Base-by-base conservation (phyloP, 2,797 vertebrate genomes). In the Pseudotriccus pelzelni region DNA sequence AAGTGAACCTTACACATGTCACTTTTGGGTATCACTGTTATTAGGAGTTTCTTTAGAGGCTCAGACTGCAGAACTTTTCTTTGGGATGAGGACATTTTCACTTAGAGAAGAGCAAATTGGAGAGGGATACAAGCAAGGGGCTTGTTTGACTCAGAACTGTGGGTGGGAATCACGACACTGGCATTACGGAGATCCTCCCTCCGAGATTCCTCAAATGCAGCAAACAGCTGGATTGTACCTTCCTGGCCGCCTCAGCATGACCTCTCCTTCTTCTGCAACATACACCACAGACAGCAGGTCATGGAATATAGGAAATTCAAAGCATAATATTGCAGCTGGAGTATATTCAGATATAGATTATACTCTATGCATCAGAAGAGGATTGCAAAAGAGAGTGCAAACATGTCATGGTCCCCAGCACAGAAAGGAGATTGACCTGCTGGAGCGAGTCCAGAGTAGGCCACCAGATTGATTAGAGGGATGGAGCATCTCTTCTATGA, bases 1-100 rank as follows among this genome's bases (percentile, higher is more conserved):
- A 46, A 88, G 44, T 21, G 21, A 63, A 24, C 5, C 2, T 81
- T 0, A 0, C 3, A 2, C 4, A 1, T 0, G 0, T 47, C 5
- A 0, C 18, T 75, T 59, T 32, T 4, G 7, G 15, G 5, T 60
- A 84, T 79, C 34, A 55, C 4, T 39, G 50, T 74, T 47, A 4
- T 34, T 72, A 3, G 0, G 8, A 32, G 13, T 39, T 55, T 55
- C 15, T 53, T 23, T 3, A 9, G 28, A 46, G 68, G 8, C 14
- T 60, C 27, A 25, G 28, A 8, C 6, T 2, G 1, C 12, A 5
- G 63, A 67, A 37, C 20, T 50, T 27, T 23, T 14, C 11, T 79
- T 56, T 41, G 30, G 9, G 41, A 2, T 63, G 44, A 34, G 25
- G 23, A 32, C 0, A 0, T 17, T 81, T 49, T 15, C 5, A 10